These are phyloP conservation scores for Megaptera novaeangliae DNA, from an alignment of 2,113 vertebrate species.

Conservation along the genomic window DNA sequence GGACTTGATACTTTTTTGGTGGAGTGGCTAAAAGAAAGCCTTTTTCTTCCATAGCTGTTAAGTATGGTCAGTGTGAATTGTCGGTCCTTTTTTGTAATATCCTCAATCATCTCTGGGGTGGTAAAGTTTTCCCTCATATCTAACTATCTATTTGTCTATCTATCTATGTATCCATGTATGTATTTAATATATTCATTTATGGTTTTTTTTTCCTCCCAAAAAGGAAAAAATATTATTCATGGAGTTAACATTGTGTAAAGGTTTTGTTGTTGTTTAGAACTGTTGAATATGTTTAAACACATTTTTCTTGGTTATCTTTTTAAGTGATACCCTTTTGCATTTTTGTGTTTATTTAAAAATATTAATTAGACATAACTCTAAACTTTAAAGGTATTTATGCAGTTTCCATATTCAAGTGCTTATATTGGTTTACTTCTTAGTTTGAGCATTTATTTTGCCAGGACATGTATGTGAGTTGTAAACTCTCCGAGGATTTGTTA, in stretches of 20 bases:
- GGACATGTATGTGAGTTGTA: neutral
- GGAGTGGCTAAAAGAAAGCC: neutral
- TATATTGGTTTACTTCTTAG: neutral
- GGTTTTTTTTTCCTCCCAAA: neutral
- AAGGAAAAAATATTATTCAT: neutral
- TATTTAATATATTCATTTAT: neutral
- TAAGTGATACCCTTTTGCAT: neutral
- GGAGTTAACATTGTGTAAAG: neutral
- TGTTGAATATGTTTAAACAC: neutral
- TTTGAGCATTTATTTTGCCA: neutral
- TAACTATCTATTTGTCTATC: too few relatives aligned
- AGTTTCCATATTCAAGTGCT: neutral
- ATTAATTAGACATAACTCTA: neutral
- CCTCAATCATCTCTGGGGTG: neutral
- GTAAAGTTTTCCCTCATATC: neutral
- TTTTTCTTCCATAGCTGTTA: constrained; percentile 9
- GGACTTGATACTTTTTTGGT: neutral
- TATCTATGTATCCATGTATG: too few relatives aligned
- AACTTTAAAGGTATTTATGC: neutral
- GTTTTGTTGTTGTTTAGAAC: neutral
- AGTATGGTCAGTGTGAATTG: neutral
- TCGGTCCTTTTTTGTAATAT: neutral
- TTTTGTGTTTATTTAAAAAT: neutral
- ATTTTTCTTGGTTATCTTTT: neutral
- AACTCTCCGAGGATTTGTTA: neutral